Evolutionary conservation across 2,797 vertebrate species (phyloP).

Genomic region (Lithobates sylvaticus): DNA sequence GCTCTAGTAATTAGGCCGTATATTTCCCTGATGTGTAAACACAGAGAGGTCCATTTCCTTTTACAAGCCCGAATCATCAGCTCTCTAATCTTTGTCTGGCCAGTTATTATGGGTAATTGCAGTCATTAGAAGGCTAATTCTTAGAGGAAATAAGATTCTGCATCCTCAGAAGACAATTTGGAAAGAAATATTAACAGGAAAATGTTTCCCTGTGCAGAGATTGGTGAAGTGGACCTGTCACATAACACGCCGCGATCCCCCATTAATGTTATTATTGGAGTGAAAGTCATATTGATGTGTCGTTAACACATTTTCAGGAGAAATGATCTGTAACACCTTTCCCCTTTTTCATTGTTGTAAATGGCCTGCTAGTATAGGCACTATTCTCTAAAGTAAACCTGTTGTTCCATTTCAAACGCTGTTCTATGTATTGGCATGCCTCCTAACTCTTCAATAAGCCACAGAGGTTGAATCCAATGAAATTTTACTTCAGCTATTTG

Average conservation of each 20-base stretch:
- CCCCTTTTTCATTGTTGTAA: too few relatives aligned
- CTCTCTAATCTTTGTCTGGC: slow-evolving; percentile 3
- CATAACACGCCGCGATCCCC: neutral
- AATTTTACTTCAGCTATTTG: too few relatives aligned
- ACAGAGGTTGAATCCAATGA: too few relatives aligned
- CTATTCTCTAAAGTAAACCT: too few relatives aligned
- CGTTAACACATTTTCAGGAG: too few relatives aligned
- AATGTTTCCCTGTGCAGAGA: neutral
- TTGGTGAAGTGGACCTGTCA: neutral
- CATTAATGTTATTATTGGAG: too few relatives aligned
- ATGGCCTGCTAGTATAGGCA: too few relatives aligned
- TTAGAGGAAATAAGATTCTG: neutral
- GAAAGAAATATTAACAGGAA: neutral
- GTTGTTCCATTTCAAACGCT: too few relatives aligned
- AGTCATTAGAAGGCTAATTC: slow-evolving; percentile 4
- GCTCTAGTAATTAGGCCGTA: neutral
- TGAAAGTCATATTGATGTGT: too few relatives aligned
- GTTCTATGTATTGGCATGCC: too few relatives aligned
- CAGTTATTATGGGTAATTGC: slow-evolving; percentile 5
- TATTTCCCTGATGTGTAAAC: slow-evolving; percentile 25
- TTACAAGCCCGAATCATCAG: neutral
- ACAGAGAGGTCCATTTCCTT: slow-evolving; percentile 3
- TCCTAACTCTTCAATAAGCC: too few relatives aligned
- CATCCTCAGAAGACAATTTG: neutral
- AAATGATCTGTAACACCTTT: too few relatives aligned